Evolutionary conservation across 2,797 vertebrate genomes (phyloP).

Genomic region (Chiropotes sagulatus): DNA sequence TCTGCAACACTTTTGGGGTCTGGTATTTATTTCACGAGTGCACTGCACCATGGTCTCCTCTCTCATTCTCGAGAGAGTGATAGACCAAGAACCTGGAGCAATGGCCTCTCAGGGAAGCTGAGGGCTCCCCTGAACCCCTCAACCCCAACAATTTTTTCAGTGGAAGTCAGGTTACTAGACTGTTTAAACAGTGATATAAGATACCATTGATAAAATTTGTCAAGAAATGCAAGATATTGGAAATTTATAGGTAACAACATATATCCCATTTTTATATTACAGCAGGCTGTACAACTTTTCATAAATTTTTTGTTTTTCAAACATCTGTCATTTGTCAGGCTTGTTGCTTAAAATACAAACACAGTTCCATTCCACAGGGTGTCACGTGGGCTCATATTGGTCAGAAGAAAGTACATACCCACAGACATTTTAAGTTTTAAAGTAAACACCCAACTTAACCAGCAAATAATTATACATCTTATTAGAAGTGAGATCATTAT

Average conservation of each 20-base stretch:
- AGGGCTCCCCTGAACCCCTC: too few relatives aligned
- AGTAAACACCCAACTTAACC: neutral
- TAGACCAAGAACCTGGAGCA: too few relatives aligned
- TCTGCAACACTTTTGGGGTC: too few relatives aligned
- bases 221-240: neutral
- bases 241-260: neutral
- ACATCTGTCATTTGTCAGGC: neutral
- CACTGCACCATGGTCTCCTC: too few relatives aligned
- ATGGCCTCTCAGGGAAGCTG: too few relatives aligned
- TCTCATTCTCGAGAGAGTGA: too few relatives aligned
- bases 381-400: neutral
- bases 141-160: neutral
- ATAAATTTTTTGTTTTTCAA: neutral
- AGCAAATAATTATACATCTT: neutral
- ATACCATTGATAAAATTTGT: conserved; percentile 4
- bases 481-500: neutral
- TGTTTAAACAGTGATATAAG: conserved; percentile 9
- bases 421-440: neutral
- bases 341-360: neutral
- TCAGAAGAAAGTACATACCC: neutral
- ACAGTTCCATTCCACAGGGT: neutral
- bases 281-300: neutral
- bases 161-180: neutral
- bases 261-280: neutral
- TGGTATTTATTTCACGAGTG: too few relatives aligned